Percentiles rank a stretch among this genome's conserved stretches.
Evolutionary conservation across 2,797 vertebrate genomes (phyloP).

Genomic region (Rhodeus uyekii): DNA sequence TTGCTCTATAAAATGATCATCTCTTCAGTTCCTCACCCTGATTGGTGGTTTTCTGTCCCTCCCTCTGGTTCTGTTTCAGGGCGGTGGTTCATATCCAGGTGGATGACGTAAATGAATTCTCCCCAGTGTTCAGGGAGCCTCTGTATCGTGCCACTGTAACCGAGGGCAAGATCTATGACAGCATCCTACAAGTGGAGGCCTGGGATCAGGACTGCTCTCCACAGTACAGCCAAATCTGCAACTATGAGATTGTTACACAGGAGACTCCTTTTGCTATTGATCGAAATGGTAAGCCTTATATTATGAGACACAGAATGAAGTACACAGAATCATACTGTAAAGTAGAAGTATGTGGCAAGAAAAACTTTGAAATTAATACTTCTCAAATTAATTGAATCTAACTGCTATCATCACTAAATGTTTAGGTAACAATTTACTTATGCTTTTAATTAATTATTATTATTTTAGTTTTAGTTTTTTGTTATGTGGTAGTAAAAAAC

Average conservation of each 20-base stretch:
- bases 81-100: constrained; percentile 97
- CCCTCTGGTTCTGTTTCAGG: constrained; percentile 68
- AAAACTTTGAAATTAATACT: background rate
- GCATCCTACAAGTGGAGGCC: constrained; percentile 95
- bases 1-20: background rate
- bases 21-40: constrained; percentile 20
- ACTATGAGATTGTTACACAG: constrained; percentile 90
- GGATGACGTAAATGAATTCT: constrained; percentile 94
- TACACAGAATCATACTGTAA: background rate
- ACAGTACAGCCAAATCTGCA: constrained; percentile 98
- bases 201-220: constrained; percentile 95
- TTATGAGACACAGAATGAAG: background rate
- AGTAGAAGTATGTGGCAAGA: background rate
- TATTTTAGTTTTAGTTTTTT: too few species aligned
- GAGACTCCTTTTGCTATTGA: constrained; percentile 96
- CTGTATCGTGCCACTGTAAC: constrained; percentile 87
- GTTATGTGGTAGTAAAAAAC: too few species aligned
- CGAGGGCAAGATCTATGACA: constrained; percentile 96
- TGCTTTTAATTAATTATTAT: too few species aligned
- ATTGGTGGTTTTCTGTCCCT: constrained; percentile 1
- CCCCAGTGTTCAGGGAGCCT: constrained; percentile 88
- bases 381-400: background rate
- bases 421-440: background rate
- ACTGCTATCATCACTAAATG: background rate
- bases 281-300: constrained; percentile 86